A percentile compares a stretch with the other conserved stretches of the same genome.
Evolutionary conservation across 2,113 vertebrate species (phyloP).

Genomic region (Ardeotis arabs): DNA sequence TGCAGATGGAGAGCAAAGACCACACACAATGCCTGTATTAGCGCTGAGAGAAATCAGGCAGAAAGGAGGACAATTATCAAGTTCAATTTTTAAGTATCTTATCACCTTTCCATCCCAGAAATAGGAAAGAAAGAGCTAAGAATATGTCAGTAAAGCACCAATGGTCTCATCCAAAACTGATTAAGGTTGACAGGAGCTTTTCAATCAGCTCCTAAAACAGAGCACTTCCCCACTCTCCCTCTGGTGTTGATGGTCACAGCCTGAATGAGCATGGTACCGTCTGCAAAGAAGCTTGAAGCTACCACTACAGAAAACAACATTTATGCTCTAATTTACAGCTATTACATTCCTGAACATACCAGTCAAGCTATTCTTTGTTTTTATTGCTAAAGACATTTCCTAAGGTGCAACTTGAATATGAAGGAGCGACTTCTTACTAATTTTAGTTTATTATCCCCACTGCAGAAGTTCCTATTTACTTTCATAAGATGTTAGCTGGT

Average conservation of each 20-base stretch:
- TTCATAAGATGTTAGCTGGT: neutral
- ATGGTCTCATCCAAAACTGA: neutral
- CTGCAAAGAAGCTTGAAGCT: neutral
- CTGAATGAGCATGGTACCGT: neutral
- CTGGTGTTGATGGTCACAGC: neutral
- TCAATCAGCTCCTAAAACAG: neutral
- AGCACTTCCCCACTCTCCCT: neutral
- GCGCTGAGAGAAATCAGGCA: neutral
- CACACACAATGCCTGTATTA: fast-evolving
- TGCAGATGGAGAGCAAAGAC: neutral
- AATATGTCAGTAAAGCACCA: neutral
- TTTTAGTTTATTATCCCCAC: neutral
- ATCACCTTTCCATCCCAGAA: neutral
- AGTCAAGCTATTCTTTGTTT: neutral
- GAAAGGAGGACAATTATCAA: neutral
- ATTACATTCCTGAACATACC: neutral
- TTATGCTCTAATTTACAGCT: neutral
- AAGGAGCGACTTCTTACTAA: neutral
- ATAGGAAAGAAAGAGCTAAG: neutral
- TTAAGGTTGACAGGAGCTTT: neutral
- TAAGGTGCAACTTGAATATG: neutral
- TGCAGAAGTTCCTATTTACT: neutral
- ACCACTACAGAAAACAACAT: neutral
- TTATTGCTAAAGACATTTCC: neutral
- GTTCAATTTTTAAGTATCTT: neutral